Percentiles rank a stretch among this genome's conserved stretches.
Evolutionary conservation across 2,888 invertebrate genomes (phyloP).

Genomic region (Hirudinaria manillensis): DNA sequence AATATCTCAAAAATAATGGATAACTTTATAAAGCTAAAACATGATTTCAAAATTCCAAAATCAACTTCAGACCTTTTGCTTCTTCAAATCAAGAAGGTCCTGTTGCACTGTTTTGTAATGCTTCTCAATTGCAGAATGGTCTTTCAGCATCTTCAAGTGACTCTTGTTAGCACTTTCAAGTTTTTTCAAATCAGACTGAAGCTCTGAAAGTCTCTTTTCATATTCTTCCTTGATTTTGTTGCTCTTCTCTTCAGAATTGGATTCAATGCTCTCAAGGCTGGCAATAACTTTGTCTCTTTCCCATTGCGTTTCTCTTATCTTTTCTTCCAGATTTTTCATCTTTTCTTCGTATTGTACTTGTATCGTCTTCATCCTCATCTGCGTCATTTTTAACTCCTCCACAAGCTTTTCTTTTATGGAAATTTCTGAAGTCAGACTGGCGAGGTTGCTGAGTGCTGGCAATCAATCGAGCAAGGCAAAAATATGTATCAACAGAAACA

Average conservation of each 20-base stretch:
- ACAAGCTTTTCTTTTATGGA: slow-evolving; percentile 88
- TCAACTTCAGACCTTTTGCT: slow-evolving; percentile 64
- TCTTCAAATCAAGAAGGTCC: slow-evolving; percentile 75
- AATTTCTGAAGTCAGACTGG: slow-evolving; percentile 83
- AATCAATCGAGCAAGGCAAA: neutral
- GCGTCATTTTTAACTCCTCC: slow-evolving; percentile 83
- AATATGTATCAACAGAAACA: neutral
- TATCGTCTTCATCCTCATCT: slow-evolving; percentile 76
- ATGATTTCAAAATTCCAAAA: too few relatives aligned
- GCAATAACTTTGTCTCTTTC: slow-evolving; percentile 75
- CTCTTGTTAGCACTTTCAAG: slow-evolving; percentile 81
- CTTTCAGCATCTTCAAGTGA: slow-evolving; percentile 73
- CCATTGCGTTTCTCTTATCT: slow-evolving; percentile 79
- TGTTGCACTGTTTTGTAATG: slow-evolving; percentile 67
- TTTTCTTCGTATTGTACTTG: slow-evolving; percentile 87
- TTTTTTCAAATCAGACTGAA: slow-evolving; percentile 76
- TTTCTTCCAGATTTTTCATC: slow-evolving; percentile 71
- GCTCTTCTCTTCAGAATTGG: slow-evolving; percentile 10
- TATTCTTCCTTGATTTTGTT: slow-evolving; percentile 29
- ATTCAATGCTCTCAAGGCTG: slow-evolving; percentile 21
- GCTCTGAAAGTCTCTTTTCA: slow-evolving; percentile 54
- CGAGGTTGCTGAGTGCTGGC: slow-evolving; percentile 59
- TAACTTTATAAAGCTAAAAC: neutral
- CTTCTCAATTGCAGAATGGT: slow-evolving; percentile 71
- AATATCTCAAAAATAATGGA: slow-evolving; percentile 6